These are phyloP conservation scores for Pedetes capensis DNA, from an alignment of 2,113 vertebrate genomes.

Conservation along the genomic window DNA sequence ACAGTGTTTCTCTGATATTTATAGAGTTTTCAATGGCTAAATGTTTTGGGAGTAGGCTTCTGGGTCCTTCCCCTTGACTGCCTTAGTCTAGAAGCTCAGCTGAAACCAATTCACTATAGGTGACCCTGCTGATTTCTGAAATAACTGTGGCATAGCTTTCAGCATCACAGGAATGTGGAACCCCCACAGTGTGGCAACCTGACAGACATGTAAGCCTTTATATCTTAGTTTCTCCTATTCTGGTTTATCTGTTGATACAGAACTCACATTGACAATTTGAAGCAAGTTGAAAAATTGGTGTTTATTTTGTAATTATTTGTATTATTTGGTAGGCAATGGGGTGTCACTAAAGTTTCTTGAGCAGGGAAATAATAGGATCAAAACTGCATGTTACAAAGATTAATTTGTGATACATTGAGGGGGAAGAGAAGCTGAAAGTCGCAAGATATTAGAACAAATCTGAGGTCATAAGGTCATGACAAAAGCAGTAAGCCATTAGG, in stretches of 20 bases:
- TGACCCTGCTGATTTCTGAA: no score
- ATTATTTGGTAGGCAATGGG: not conserved
- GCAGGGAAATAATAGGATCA: not conserved
- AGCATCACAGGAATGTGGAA: no score
- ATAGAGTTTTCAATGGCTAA: no score
- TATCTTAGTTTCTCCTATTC: not conserved
- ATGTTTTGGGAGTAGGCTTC: no score
- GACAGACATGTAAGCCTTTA: no score
- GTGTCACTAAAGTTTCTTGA: not conserved
- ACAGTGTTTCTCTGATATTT: no score
- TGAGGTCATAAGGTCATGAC: not conserved
- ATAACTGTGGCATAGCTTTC: no score
- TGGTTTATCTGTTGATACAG: not conserved
- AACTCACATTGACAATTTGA: not conserved
- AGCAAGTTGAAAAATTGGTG: not conserved
- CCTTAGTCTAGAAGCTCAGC: no score
- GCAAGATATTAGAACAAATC: not conserved
- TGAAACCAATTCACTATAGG: no score
- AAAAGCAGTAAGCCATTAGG: not conserved
- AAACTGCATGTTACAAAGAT: not conserved
- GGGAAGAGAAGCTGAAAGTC: not conserved
- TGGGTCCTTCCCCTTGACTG: no score
- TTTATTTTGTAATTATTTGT: slow-evolving; percentile 10
- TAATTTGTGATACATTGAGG: not conserved
- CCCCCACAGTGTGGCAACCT: no score